Evolutionary conservation across 2,888 invertebrate species (phyloP).

Genomic region (Julus scandinavius): DNA sequence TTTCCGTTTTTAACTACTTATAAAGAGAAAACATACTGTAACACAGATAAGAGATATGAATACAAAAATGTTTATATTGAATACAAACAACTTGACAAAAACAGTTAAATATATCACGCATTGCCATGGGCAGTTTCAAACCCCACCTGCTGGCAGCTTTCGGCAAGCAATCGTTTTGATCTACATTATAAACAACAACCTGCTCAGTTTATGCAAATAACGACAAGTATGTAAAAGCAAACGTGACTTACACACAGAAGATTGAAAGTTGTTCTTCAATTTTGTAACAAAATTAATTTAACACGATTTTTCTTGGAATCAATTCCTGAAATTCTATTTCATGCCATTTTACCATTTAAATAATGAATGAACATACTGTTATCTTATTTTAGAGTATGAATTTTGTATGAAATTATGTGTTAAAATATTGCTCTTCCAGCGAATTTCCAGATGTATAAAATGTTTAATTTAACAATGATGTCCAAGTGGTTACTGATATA

Average conservation of each 20-base stretch:
- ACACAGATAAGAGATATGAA: neutral
- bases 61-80: neutral
- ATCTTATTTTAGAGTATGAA: no score
- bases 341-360: no score
- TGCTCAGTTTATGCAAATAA: neutral
- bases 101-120: neutral
- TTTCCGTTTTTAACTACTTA: neutral
- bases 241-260: slow-evolving; percentile 3
- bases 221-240: neutral
- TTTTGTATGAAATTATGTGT: no score
- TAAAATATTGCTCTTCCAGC: no score
- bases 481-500: no score
- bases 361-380: no score
- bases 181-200: slow-evolving; percentile 19
- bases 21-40: neutral
- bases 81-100: neutral
- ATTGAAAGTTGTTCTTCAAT: neutral
- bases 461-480: no score
- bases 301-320: no score
- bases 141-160: neutral
- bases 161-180: neutral
- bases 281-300: no score
- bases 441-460: no score
- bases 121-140: neutral
- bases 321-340: no score